Conservation (phyloP, 2,113 vertebrate genomes). For the Hucho hucho region DNA sequence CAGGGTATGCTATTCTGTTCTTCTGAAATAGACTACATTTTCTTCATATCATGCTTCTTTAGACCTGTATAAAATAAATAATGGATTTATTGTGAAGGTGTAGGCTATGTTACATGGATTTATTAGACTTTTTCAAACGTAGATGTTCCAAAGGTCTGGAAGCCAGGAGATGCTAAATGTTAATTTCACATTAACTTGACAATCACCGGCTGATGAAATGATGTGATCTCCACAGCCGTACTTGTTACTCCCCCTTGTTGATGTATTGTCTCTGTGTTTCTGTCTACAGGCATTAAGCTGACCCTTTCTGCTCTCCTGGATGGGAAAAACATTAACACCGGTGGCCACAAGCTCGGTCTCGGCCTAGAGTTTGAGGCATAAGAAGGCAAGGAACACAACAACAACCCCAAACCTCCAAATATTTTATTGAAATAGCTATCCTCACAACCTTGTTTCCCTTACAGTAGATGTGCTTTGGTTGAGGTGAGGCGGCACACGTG, state of each 20-base stretch:
- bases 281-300: conserved; percentile 88
- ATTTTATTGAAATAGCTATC: conserved; percentile 81
- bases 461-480: conserved; percentile 78
- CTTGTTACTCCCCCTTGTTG: background rate
- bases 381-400: conserved; percentile 44
- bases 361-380: conserved; percentile 98
- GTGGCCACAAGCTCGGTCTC: conserved; percentile 94
- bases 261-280: background rate
- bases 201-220: too few species aligned
- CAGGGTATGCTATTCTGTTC: too few species aligned
- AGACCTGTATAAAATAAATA: too few species aligned
- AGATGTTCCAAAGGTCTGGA: too few species aligned
- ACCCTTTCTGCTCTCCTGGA: conserved; percentile 93
- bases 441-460: conserved; percentile 79
- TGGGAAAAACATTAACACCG: conserved; percentile 94
- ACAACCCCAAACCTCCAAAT: conserved; percentile 24
- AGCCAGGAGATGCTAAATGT: too few species aligned
- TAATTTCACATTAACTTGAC: too few species aligned
- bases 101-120: too few species aligned
- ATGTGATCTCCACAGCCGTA: too few species aligned
- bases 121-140: too few species aligned
- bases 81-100: too few species aligned
- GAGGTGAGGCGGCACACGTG: conserved; percentile 69
- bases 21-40: too few species aligned
- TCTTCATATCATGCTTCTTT: too few species aligned